Evolutionary conservation across 2,113 vertebrate species (phyloP).

Genomic region (Gadus chalcogrammus): DNA sequence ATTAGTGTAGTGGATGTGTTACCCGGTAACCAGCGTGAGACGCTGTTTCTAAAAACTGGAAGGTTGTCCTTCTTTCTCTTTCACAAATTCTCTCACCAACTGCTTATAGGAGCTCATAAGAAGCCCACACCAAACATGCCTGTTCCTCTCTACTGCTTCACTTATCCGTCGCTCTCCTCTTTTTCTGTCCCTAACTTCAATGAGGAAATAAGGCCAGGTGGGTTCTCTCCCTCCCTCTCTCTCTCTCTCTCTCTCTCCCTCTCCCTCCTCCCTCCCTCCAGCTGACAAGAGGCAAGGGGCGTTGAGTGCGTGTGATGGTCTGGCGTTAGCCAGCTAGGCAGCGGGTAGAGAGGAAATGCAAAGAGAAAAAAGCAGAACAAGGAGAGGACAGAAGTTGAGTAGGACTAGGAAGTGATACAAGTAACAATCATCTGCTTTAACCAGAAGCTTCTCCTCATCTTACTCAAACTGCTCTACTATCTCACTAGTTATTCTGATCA

Average conservation of each 20-base stretch:
- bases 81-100: too few species aligned
- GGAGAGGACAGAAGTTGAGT: too few species aligned
- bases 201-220: not conserved
- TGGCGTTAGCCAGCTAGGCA: too few species aligned
- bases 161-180: not conserved
- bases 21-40: not conserved
- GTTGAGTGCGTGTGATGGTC: too few species aligned
- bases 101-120: too few species aligned
- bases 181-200: too few species aligned
- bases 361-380: too few species aligned
- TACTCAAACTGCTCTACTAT: not conserved
- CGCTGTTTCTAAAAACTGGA: not conserved
- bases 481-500: not conserved
- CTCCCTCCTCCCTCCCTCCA: not conserved
- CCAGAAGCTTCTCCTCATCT: not conserved
- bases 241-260: slow-evolving; percentile 4
- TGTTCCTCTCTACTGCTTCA: not conserved
- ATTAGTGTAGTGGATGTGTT: too few species aligned
- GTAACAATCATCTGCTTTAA: not conserved
- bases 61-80: too few species aligned
- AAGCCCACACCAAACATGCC: not conserved
- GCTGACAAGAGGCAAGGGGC: too few species aligned
- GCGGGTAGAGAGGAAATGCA: too few species aligned
- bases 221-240: slow-evolving; percentile 1
- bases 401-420: not conserved